Evolutionary conservation across 2,113 vertebrate species (phyloP), one percentile per base, ranked within the genome.

Genomic region (Damaliscus lunatus): DNA sequence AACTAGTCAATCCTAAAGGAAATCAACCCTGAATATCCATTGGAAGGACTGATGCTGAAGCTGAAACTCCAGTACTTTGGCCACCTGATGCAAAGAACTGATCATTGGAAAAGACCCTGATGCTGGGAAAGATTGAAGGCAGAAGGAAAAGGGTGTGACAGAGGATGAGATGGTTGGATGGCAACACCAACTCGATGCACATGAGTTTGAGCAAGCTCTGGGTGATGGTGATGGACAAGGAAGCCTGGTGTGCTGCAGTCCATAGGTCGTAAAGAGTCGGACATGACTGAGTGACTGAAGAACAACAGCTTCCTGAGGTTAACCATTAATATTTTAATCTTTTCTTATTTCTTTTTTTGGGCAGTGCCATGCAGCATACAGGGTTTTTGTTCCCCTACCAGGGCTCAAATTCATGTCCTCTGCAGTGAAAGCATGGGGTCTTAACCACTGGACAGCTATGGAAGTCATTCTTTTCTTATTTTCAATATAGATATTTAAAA

Each of bases 181-280:
- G 19, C 67, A 71, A 0, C 4, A 0, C n/a, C 67, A 12, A 40
- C 1, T 71, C 19, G 0, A 71, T 23, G 17, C 9, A 71, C 67
- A 40, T 40, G 67, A 71, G 19, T 40, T 71, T 71, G 67, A 71
- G n/a, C 67, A 71, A 71, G 64, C 67, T 71, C 67, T 1, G 0
- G n/a, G n/a, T 40, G n/a, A 12, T 71, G 67, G 19, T 40, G 10
- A 12, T 71, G 19, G 67, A 71, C 67, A 6, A 19, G n/a, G 19
- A 71, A 36, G 1, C 67, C 10, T 71, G 67, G 67, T 6, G 1
- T 23, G 67, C 67, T 71, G 3, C 67, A 6, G 67, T 40, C n/a
- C 2, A 40, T 23, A 0, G n/a, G n/a, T 40, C 1, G 0, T 21
- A 40, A 6, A 71, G n/a, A 71, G 3, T 40, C 10, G 0, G 19